Evolutionary conservation across 2,797 vertebrate genomes (phyloP).

Genomic region (Bovichtus variegatus): DNA sequence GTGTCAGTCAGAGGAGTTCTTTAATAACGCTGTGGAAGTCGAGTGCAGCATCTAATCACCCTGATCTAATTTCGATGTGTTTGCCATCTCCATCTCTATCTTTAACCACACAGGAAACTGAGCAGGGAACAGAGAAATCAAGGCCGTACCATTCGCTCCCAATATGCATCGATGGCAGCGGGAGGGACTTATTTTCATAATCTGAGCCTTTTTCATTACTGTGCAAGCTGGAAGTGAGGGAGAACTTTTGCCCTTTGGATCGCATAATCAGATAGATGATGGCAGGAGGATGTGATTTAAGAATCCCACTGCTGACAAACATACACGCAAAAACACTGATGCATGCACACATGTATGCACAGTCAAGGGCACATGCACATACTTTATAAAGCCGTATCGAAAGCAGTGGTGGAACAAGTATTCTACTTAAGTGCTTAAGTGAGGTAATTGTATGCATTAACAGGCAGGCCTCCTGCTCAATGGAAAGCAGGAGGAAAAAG

Average conservation of each 20-base stretch:
- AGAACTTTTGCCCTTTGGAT: conserved; percentile 57
- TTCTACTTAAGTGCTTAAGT: too few relatives aligned
- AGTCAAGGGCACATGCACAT: conserved; percentile 7
- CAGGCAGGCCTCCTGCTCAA: conserved; percentile 11
- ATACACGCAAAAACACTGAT: conserved; percentile 9
- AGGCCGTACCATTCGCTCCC: conserved; percentile 36
- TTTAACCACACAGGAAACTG: conserved; percentile 53
- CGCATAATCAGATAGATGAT: conserved; percentile 46
- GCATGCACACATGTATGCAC: conserved; percentile 7
- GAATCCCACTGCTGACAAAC: conserved; percentile 26
- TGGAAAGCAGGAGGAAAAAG: conserved; percentile 13
- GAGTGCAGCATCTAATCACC: conserved; percentile 60
- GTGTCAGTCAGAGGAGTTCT: conserved; percentile 63
- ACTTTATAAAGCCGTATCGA: conserved; percentile 37
- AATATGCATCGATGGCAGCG: conserved; percentile 26
- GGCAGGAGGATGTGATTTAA: conserved; percentile 32
- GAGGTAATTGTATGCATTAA: not conserved
- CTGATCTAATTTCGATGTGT: conserved; percentile 61
- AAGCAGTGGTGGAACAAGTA: not conserved
- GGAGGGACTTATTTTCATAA: conserved; percentile 61
- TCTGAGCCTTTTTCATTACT: conserved; percentile 66
- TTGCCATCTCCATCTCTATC: conserved; percentile 64
- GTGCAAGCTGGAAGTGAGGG: conserved; percentile 34
- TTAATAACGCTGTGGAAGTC: conserved; percentile 56
- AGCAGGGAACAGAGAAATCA: conserved; percentile 49